phyloP scores from a whole-genome alignment of 1,140 invertebrate species.

The Drosophila sp. region DNA sequence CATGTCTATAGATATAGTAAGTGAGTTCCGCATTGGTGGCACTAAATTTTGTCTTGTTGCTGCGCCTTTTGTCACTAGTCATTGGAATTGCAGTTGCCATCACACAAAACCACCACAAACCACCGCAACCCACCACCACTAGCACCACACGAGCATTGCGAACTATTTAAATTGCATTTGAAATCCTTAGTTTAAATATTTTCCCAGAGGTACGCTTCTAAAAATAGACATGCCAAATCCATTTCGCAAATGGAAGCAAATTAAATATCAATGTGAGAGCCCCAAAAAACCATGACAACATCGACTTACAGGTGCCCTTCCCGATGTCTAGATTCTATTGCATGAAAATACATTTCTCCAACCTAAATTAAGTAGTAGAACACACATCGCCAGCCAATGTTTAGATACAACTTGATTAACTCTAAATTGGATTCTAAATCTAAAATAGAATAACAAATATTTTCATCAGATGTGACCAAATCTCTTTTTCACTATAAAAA shows the following conservation, averaged over 20 bases:
- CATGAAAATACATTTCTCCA: too few relatives aligned
- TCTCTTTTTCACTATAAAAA: too few relatives aligned
- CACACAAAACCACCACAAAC: slow-evolving; percentile 1
- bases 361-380: too few relatives aligned
- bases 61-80: slow-evolving; percentile 5
- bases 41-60: slow-evolving; percentile 13
- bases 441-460: too few relatives aligned
- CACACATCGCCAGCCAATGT: too few relatives aligned
- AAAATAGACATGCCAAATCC: slow-evolving; percentile 61
- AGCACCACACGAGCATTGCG: slow-evolving; percentile 24
- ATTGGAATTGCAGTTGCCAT: slow-evolving; percentile 13
- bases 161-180: slow-evolving; percentile 67
- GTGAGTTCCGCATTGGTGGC: slow-evolving; percentile 5
- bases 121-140: not conserved
- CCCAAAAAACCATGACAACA: too few relatives aligned
- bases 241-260: slow-evolving; percentile 60
- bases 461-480: too few relatives aligned
- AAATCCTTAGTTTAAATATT: slow-evolving; percentile 41
- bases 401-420: too few relatives aligned
- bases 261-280: too few relatives aligned
- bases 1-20: slow-evolving; percentile 16
- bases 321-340: too few relatives aligned
- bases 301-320: too few relatives aligned
- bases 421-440: too few relatives aligned
- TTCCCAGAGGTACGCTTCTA: slow-evolving; percentile 53